These are phyloP conservation scores for Aldrovandia affinis DNA, from an alignment of 2,797 vertebrate genomes.

Conservation along the genomic window DNA sequence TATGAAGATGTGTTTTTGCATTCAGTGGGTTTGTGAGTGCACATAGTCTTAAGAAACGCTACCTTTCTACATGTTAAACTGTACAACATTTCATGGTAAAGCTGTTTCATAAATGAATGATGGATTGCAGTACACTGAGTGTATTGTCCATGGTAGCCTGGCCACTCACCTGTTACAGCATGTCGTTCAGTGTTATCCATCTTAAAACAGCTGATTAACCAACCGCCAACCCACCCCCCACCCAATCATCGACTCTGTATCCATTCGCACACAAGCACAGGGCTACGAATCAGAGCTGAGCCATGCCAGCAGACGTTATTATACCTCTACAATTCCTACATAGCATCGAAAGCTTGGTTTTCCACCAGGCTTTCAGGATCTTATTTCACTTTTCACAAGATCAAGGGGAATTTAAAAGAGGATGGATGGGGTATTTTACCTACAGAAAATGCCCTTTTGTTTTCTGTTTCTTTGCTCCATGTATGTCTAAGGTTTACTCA, in stretches of 20 bases:
- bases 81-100: neutral
- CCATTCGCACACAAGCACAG: neutral
- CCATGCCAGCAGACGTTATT: constrained; percentile 3
- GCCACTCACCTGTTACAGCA: neutral
- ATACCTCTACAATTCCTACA: neutral
- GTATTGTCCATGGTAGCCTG: neutral
- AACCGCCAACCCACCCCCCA: neutral
- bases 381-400: constrained; percentile 30
- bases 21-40: neutral
- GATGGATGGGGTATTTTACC: neutral
- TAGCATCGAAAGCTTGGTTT: neutral
- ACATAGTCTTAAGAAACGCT: neutral
- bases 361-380: constrained; percentile 12
- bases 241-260: neutral
- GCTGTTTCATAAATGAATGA: neutral
- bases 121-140: neutral
- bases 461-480: constrained; percentile 4
- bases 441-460: constrained; percentile 35
- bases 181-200: neutral
- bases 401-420: constrained; percentile 13
- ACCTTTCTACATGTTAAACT: neutral
- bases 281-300: constrained; percentile 10
- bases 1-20: neutral
- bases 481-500: constrained; percentile 12
- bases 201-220: neutral